phyloP scores from a whole-genome alignment of 2,113 vertebrate species.

The Mesoclemmys tuberculata region DNA sequence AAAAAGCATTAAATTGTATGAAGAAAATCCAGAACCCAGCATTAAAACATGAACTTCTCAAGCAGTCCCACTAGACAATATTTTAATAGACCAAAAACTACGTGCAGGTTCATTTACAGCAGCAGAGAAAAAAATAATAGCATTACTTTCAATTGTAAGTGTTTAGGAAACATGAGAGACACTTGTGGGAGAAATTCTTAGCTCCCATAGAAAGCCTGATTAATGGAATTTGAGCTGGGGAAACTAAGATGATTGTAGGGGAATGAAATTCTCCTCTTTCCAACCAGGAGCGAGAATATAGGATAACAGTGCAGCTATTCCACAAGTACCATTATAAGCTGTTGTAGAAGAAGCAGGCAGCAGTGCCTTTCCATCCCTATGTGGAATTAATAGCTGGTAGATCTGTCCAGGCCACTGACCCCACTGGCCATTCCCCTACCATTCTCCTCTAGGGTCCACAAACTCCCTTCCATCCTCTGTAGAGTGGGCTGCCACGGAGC shows the following conservation, averaged over 20 bases:
- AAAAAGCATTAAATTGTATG: neutral
- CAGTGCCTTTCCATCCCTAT: neutral
- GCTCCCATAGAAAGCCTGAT: neutral
- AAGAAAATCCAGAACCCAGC: neutral
- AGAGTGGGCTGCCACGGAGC: neutral
- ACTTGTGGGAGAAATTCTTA: neutral
- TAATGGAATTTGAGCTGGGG: neutral
- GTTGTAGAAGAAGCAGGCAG: neutral
- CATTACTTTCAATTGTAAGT: neutral
- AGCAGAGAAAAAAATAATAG: neutral
- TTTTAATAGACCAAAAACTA: neutral
- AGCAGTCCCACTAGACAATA: neutral
- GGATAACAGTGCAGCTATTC: neutral
- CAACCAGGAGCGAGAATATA: accelerated
- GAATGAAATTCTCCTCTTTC: neutral
- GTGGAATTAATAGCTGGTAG: neutral
- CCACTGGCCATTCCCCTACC: neutral
- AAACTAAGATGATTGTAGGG: neutral
- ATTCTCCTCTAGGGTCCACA: neutral
- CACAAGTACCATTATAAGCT: neutral
- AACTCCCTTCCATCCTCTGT: neutral
- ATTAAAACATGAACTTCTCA: neutral
- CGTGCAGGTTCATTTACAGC: neutral
- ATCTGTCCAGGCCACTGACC: neutral
- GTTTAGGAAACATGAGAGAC: neutral